Percentiles rank a stretch among this genome's conserved stretches.
Conservation (phyloP, 2,113 vertebrate genomes). For the Tachysurus fulvidraco region DNA sequence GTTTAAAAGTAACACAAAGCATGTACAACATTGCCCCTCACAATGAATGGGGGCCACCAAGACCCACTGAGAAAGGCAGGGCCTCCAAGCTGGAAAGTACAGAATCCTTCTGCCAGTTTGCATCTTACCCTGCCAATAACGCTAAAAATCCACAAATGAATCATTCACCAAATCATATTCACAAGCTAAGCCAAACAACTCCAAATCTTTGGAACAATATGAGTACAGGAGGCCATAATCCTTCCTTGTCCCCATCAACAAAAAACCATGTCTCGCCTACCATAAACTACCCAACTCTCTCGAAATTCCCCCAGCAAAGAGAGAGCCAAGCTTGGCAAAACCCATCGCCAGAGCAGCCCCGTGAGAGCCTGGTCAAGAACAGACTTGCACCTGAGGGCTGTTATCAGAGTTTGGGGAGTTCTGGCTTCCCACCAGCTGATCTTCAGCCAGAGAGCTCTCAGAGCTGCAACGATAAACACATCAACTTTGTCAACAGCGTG, state of each 20-base stretch:
- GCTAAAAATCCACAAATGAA: not conserved
- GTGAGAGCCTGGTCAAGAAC: slow-evolving; percentile 8
- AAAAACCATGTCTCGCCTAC: not conserved
- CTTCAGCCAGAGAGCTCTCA: not conserved
- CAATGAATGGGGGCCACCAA: not conserved
- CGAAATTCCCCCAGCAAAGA: not conserved
- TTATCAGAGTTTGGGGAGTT: not conserved
- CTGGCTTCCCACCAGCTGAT: not conserved
- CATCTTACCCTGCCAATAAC: not conserved
- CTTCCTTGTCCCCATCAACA: not conserved
- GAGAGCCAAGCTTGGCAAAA: slow-evolving; percentile 17
- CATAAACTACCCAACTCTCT: not conserved
- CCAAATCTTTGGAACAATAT: not conserved
- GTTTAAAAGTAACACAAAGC: not conserved
- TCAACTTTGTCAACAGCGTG: slow-evolving; percentile 16
- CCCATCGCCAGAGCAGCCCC: not conserved
- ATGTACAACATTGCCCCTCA: not conserved
- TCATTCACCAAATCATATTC: slow-evolving; percentile 26
- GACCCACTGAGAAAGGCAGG: slow-evolving; percentile 5
- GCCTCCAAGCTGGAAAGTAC: not conserved
- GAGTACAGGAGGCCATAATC: slow-evolving; percentile 8
- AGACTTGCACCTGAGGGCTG: not conserved
- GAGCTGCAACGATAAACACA: slow-evolving; percentile 42
- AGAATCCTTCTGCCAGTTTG: slow-evolving; percentile 13
- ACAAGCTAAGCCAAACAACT: slow-evolving; percentile 4